Evolutionary conservation across 2,888 invertebrate species (phyloP), one percentile per base, ranked within the genome.

Genomic region (Aphrophora alni): DNA sequence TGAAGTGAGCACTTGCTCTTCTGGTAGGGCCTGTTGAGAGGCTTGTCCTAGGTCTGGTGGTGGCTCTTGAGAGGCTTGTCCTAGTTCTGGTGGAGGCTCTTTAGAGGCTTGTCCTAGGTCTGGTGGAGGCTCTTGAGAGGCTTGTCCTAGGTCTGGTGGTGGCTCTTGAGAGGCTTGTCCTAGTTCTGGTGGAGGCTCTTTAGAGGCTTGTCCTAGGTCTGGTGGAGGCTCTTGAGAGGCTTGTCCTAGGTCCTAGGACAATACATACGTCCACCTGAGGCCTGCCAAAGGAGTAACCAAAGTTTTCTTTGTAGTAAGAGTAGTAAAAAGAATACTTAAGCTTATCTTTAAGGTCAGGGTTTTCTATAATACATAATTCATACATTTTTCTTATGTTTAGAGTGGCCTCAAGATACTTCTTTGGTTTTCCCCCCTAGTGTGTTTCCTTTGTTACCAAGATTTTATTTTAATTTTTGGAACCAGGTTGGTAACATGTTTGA

Each of bases 211-310:
- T n/a, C n/a, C n/a, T n/a, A n/a, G n/a, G n/a, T n/a, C n/a, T n/a
- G n/a, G n/a, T n/a, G n/a, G n/a, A n/a, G n/a, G n/a, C n/a, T n/a
- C n/a, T n/a, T n/a, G n/a, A n/a, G n/a, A n/a, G n/a, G n/a, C n/a
- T n/a, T n/a, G n/a, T n/a, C n/a, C n/a, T n/a, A n/a, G n/a, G n/a
- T n/a, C n/a, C n/a, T n/a, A n/a, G n/a, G n/a, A n/a, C n/a, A n/a
- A n/a, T 70, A 59, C 78, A 83, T 3, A 80, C 80, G 44, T 80
- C 82, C 24, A 81, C 81, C 80, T 81, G 78, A 59, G 81, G 81
- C 75, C 82, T 26, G 14, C 83, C 82, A 72, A 83, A 82, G 27
- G 75, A 27, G 69, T 76, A 80, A 73, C 77, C 73, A 21, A 75
- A 83, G 38, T 83, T 82, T 24, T 80, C 51, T 71, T 82, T 75